These are phyloP conservation scores for Maylandia zebra DNA, from an alignment of 2,113 vertebrate species.

Conservation along the genomic window DNA sequence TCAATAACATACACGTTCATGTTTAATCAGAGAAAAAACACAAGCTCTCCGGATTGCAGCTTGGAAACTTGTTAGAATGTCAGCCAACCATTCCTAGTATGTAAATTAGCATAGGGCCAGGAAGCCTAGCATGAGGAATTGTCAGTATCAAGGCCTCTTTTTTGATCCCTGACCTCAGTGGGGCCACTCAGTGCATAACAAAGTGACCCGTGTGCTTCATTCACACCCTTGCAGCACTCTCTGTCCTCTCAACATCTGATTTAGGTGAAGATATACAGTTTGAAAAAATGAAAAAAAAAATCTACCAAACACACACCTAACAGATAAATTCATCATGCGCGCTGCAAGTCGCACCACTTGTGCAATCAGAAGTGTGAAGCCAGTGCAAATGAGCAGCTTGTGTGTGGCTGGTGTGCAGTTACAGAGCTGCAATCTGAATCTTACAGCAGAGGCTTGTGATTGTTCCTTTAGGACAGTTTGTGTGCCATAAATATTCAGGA, in stretches of 20 bases:
- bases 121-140: slow-evolving; percentile 9
- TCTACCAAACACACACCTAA: neutral
- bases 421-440: slow-evolving; percentile 28
- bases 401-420: slow-evolving; percentile 22
- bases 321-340: slow-evolving; percentile 13
- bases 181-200: neutral
- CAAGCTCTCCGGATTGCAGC: neutral
- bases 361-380: slow-evolving; percentile 54
- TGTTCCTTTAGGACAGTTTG: slow-evolving; percentile 42
- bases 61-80: slow-evolving; percentile 29
- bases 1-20: neutral
- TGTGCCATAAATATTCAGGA: slow-evolving; percentile 37
- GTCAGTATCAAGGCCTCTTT: neutral
- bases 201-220: neutral
- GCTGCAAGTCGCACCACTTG: slow-evolving; percentile 27
- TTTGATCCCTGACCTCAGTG: neutral
- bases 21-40: neutral
- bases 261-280: neutral
- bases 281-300: neutral
- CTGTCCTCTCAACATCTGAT: neutral
- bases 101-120: neutral
- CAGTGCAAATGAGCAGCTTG: slow-evolving; percentile 53
- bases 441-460: slow-evolving; percentile 6
- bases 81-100: neutral
- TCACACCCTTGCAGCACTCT: neutral